phyloP scores from a whole-genome alignment of 2,797 vertebrate species.

The Schizopygopsis pylzovi region DNA sequence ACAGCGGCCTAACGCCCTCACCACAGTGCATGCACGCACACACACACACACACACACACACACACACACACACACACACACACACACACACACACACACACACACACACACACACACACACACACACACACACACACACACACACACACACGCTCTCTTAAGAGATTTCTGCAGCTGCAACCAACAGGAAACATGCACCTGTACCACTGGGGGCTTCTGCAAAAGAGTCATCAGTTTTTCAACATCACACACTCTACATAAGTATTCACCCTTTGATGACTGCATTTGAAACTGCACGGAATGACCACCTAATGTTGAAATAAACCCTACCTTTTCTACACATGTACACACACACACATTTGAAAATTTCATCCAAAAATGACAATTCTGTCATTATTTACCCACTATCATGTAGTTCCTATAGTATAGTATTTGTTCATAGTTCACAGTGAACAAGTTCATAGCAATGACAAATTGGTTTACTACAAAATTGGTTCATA shows the following conservation, averaged over 20 bases:
- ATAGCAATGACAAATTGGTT: neutral
- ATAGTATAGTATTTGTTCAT: neutral
- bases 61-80: conserved; percentile 46
- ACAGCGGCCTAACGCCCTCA: conserved; percentile 73
- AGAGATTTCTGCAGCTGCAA: conserved; percentile 78
- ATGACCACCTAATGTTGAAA: conserved; percentile 1
- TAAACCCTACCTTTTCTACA: neutral
- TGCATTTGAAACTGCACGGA: conserved; percentile 9
- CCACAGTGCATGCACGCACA: conserved; percentile 29
- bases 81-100: conserved; percentile 44
- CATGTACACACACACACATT: too few relatives aligned
- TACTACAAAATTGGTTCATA: neutral
- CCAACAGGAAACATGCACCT: conserved; percentile 72
- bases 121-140: conserved; percentile 42
- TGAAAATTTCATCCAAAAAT: neutral
- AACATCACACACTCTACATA: conserved; percentile 23
- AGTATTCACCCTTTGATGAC: neutral
- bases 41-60: conserved; percentile 45
- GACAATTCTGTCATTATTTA: neutral
- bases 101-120: conserved; percentile 25
- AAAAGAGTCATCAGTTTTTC: conserved; percentile 56
- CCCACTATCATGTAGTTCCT: neutral
- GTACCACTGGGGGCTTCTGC: conserved; percentile 50
- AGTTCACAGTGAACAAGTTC: neutral
- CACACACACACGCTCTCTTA: conserved; percentile 63